Evolutionary conservation across 1,140 invertebrate species (phyloP).

Genomic region (Ylistrum balloti): DNA sequence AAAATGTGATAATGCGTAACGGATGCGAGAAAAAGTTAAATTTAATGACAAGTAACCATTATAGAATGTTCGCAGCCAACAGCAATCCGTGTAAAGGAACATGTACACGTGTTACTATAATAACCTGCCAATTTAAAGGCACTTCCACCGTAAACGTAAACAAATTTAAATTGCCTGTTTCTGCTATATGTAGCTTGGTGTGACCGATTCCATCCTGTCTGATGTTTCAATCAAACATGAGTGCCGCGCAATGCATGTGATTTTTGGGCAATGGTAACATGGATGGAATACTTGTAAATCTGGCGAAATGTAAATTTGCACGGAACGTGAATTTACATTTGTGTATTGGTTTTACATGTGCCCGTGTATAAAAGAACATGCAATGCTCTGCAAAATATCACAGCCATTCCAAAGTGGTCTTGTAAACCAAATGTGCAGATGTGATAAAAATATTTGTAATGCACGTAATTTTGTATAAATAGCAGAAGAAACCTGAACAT

Average conservation of each 20-base stretch:
- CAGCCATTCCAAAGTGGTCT: not conserved
- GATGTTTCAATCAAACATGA: not conserved
- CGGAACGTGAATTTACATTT: not conserved
- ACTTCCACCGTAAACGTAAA: conserved; percentile 19
- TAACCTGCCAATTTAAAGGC: not conserved
- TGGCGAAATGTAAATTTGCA: too few species aligned
- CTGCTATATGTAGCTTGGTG: conserved; percentile 2
- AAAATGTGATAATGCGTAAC: too few species aligned
- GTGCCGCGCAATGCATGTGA: too few species aligned
- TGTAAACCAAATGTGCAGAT: not conserved
- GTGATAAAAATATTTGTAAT: not conserved
- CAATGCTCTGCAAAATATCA: not conserved
- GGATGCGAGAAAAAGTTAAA: too few species aligned
- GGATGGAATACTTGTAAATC: too few species aligned
- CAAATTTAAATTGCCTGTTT: conserved; percentile 31
- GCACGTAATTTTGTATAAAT: not conserved
- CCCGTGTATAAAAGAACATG: conserved; percentile 7
- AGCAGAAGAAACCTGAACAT: not conserved
- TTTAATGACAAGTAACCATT: too few species aligned
- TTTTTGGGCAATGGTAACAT: too few species aligned
- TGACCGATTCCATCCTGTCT: conserved; percentile 21
- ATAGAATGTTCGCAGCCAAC: too few species aligned
- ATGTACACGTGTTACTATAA: not conserved
- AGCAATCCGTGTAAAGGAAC: too few species aligned
- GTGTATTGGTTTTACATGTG: not conserved